Base-by-base conservation (phyloP, 2,888 invertebrate genomes). In the Chesias legatella region DNA sequence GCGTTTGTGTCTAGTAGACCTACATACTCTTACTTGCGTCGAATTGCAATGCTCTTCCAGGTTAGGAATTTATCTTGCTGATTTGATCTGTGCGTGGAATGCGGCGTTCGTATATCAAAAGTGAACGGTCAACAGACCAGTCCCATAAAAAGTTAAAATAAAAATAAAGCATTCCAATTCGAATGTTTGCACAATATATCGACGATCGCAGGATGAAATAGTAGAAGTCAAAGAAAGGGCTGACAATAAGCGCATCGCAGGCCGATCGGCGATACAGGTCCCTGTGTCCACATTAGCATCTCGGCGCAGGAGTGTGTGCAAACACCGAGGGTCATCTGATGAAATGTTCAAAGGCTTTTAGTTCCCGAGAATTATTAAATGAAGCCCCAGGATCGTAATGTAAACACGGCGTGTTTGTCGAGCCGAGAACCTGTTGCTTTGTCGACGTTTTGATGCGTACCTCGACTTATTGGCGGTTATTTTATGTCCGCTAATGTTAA, bases 261-360 rank as follows among this genome's bases (percentile, higher is more conserved):
- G 75, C 63, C 77, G 82, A 86, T 88, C 86, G 84, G 76, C 82
- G 85, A 86, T 86, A 80, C 86, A 79, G 82, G 84, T 79, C 85
- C 83, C 80, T 88, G 85, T 88, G 86, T 88, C 86, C 80, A 88
- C 86, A 88, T 85, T 85, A 86, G 86, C 86, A 85, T 85, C 83
- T 85, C 84, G 76, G 74, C 70, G 67, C 77, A 82, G 81, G 80
- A 84, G 86, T 85, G 77, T 82, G 80, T 83, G 86, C 86, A 88
- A 86, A 88, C 88, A 88, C 59, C 71, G 76, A 82, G 86, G 86
- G 86, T 86, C 88, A 88, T 84, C 86, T 84, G 85, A 88, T 88
- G 86, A 86, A 85, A 88, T 88, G 86, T 88, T 86, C 86, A 85
- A 88, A 88, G 86, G 83, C 88, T 88, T 88, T 88, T 88, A 88